Evolutionary conservation across 2,888 invertebrate genomes (phyloP), one percentile per base, ranked within the genome.

Genomic region (Ecliptopera silaceata): DNA sequence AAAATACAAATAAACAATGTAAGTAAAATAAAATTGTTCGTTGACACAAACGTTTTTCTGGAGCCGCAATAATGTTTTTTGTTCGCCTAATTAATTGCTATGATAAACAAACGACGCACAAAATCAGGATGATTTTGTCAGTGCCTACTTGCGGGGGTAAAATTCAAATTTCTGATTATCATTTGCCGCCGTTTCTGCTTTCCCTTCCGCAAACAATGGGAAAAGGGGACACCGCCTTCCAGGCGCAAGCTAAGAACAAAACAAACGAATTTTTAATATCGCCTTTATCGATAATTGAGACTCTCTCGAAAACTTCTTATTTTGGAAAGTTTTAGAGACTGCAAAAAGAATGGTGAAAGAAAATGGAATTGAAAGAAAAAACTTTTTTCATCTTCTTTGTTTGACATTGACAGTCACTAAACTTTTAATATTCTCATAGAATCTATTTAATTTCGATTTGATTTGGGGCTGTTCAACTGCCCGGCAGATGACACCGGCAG

Each of bases 241-340:
- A 79, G 77, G 86, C 86, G 82, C 80, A 79, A 78, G 80, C 84
- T 79, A 86, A 86, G 89, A 88, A 90, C 89, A 91, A 91, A 90
- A 91, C 90, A 90, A 91, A 90, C 91, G 89, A 89, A 89, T 89
- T 91, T 91, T 90, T 91, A 90, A 91, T 91, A 90, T 89, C 88
- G 88, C 81, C 88, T 89, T 89, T 87, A 90, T 90, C 89, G 90
- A 91, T 90, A 89, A 91, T 90, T 91, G 91, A 90, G 90, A 90
- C 84, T 88, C 86, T 82, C 79, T 84, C 81, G 84, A 87, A 88
- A 90, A 89, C 82, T 90, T 89, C 88, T 89, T 87, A 89, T 90
- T 91, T 91, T 88, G 82, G 84, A 89, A 90, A 88, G 82, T 90
- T 90, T 90, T 79, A 84, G 84, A 87, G 86, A 86, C 87, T 85